phyloP scores from a whole-genome alignment of 2,797 vertebrate genomes.

The Tragelaphus oryx region DNA sequence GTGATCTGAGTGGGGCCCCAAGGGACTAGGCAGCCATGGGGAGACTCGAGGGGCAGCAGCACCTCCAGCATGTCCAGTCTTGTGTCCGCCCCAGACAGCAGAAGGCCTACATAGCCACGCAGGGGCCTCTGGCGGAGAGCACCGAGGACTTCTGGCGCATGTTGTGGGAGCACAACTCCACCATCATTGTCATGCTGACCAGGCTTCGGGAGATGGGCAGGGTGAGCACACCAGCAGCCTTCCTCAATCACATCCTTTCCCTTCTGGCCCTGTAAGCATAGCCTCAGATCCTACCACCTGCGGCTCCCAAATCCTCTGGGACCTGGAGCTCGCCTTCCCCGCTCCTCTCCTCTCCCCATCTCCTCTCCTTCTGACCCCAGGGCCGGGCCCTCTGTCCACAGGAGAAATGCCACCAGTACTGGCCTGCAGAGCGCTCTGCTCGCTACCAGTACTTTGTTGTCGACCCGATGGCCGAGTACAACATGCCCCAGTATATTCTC shows the following conservation, averaged over 20 bases:
- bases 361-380: neutral
- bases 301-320: neutral
- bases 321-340: neutral
- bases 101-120: constrained; percentile 96
- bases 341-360: rapidly evolving
- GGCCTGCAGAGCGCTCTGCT: constrained; percentile 96
- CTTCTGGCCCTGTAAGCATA: neutral
- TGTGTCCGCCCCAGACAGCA: constrained; percentile 87
- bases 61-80: constrained; percentile 34
- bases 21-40: neutral
- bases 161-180: constrained; percentile 99
- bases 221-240: constrained; percentile 78
- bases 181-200: constrained; percentile 98
- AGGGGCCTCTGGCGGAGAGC: constrained; percentile 95
- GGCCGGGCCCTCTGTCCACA: constrained; percentile 68
- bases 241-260: neutral
- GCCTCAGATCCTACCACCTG: neutral
- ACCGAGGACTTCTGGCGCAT: constrained; percentile 99
- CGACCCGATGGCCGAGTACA: constrained; percentile 99
- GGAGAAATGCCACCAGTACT: constrained; percentile 99
- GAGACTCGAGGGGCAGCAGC: neutral
- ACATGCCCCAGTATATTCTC: constrained; percentile 99
- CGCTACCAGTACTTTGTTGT: constrained; percentile 98
- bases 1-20: neutral
- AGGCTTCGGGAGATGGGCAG: constrained; percentile 97